These are phyloP conservation scores for Agelastica alni DNA, from an alignment of 2,888 invertebrate species.

Conservation along the genomic window DNA sequence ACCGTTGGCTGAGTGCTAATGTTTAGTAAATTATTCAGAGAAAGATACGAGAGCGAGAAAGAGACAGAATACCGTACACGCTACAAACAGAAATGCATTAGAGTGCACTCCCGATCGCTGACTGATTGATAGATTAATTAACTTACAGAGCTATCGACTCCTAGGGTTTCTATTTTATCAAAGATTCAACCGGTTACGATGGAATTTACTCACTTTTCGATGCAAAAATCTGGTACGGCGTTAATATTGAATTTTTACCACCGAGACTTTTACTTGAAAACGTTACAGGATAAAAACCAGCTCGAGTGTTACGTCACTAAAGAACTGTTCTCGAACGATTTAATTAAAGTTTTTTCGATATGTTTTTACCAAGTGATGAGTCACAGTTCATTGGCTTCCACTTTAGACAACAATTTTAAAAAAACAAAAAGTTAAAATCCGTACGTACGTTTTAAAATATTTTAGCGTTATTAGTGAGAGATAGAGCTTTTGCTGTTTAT, in stretches of 20 bases:
- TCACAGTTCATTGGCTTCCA: constrained; percentile 8
- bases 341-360: constrained; percentile 23
- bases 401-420: too few relatives aligned
- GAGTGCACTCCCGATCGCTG: constrained; percentile 52
- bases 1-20: constrained; percentile 52
- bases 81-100: constrained; percentile 50
- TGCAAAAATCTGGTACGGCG: constrained; percentile 36
- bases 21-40: constrained; percentile 55
- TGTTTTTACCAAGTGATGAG: constrained; percentile 4
- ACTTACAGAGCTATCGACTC: constrained; percentile 46
- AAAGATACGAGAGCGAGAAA: too few relatives aligned
- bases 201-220: constrained; percentile 34
- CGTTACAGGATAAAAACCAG: constrained; percentile 22
- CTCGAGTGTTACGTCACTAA: constrained; percentile 18
- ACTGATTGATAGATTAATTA: constrained; percentile 54
- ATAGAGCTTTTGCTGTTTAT: too few relatives aligned
- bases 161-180: constrained; percentile 39
- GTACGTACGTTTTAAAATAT: too few relatives aligned
- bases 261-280: constrained; percentile 27
- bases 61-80: constrained; percentile 50
- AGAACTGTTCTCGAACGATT: constrained; percentile 27
- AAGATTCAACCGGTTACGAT: constrained; percentile 38
- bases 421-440: too few relatives aligned
- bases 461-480: too few relatives aligned
- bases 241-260: constrained; percentile 34